Conservation (phyloP, 2,888 invertebrate species). For the Aspidiotus destructor region DNA sequence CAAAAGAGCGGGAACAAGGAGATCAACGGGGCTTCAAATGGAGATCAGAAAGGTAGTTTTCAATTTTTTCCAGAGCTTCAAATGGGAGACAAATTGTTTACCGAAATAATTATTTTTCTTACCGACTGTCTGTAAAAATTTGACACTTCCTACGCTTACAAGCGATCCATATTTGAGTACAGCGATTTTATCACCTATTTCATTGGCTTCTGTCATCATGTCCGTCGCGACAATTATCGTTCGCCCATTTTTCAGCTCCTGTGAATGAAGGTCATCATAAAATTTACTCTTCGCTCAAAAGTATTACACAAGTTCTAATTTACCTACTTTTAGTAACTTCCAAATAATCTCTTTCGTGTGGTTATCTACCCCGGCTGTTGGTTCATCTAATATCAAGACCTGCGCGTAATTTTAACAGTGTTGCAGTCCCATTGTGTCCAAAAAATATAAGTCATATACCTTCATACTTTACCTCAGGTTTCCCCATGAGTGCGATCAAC, state of each 20-base stretch:
- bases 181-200: not conserved
- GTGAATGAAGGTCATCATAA: not conserved
- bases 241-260: not conserved
- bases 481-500: not conserved
- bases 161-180: not conserved
- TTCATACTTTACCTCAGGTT: not conserved
- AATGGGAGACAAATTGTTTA: too few species aligned
- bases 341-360: not conserved
- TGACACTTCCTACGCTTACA: not conserved
- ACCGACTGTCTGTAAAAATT: not conserved
- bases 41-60: too few species aligned
- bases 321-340: not conserved
- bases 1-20: too few species aligned
- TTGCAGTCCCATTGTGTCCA: too few species aligned
- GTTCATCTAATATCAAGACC: not conserved
- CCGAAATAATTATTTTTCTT: not conserved
- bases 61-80: not conserved
- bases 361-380: not conserved
- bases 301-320: not conserved
- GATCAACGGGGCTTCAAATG: too few species aligned
- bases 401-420: not conserved
- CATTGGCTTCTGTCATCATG: not conserved
- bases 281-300: not conserved
- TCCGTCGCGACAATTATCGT: not conserved
- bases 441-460: too few species aligned